A percentile compares a stretch with the other conserved stretches of the same genome.
Evolutionary conservation across 2,888 invertebrate genomes (phyloP).

Genomic region (Gymnosoma rotundatum): DNA sequence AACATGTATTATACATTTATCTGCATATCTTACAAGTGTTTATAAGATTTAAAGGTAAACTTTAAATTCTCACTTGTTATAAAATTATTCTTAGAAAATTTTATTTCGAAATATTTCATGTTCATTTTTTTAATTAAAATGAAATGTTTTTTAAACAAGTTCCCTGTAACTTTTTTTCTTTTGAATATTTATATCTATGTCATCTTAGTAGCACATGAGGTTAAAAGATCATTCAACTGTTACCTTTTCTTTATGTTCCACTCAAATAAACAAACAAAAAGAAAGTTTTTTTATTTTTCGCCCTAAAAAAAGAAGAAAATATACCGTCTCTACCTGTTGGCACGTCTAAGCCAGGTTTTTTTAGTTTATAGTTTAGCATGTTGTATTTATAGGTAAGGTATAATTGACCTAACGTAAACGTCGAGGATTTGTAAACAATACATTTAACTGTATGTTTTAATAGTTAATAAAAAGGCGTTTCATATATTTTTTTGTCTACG

Average conservation of each 20-base stretch:
- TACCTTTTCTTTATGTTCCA: conserved; percentile 21
- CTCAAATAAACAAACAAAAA: neutral
- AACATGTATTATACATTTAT: no score
- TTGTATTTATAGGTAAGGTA: no score
- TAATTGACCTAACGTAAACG: no score
- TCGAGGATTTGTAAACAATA: no score
- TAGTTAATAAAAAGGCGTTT: no score
- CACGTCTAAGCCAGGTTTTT: conserved; percentile 49
- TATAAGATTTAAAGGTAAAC: no score
- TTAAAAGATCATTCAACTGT: conserved; percentile 58
- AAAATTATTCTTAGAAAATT: conserved; percentile 35
- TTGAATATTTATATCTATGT: neutral
- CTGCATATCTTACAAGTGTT: no score
- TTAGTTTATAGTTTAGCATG: no score
- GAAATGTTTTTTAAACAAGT: neutral
- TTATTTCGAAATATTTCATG: conserved; percentile 27
- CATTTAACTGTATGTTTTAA: no score
- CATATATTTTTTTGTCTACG: no score
- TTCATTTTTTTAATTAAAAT: neutral
- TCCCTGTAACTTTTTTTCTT: no score
- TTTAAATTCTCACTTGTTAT: neutral
- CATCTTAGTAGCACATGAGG: conserved; percentile 41
- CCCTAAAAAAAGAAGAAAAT: neutral
- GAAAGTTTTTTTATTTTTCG: neutral
- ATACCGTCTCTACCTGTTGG: conserved; percentile 39